Evolutionary conservation across 2,113 vertebrate genomes (phyloP).

Genomic region (Pedionomus torquatus): DNA sequence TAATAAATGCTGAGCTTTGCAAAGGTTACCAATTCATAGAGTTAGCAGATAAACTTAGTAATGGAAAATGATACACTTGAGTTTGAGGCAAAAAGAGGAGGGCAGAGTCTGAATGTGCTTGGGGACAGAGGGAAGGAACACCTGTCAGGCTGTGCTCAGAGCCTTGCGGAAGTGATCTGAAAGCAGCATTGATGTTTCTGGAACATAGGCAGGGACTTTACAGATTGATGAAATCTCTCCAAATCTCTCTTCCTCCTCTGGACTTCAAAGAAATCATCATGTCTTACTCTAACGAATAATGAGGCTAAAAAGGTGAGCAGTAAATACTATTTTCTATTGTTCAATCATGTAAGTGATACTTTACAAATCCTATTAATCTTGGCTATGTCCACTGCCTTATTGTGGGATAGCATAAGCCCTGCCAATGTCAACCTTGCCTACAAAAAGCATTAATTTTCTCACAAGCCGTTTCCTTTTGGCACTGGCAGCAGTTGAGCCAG

Average conservation of each 20-base stretch:
- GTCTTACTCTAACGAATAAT: neutral
- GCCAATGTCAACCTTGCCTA: neutral
- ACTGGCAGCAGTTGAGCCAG: neutral
- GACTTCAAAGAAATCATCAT: neutral
- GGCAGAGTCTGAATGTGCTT: neutral
- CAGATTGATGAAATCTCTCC: neutral
- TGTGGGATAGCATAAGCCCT: neutral
- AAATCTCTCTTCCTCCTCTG: neutral
- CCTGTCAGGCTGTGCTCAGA: neutral
- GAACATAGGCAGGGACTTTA: neutral
- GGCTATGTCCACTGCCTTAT: neutral
- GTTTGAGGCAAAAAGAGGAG: neutral
- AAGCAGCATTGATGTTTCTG: neutral
- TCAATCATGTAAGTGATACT: neutral
- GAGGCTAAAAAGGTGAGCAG: neutral
- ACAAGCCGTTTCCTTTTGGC: neutral
- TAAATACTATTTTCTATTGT: neutral
- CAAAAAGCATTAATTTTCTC: neutral
- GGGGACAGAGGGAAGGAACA: neutral
- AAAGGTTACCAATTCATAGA: neutral
- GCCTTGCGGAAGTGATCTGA: neutral
- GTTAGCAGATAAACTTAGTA: neutral
- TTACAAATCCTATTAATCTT: neutral
- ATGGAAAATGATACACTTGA: neutral
- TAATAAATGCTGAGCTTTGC: neutral